Percentiles rank a stretch among this genome's conserved stretches.
Evolutionary conservation across 2,888 invertebrate genomes (phyloP).

Genomic region (Sympetrum striolatum): DNA sequence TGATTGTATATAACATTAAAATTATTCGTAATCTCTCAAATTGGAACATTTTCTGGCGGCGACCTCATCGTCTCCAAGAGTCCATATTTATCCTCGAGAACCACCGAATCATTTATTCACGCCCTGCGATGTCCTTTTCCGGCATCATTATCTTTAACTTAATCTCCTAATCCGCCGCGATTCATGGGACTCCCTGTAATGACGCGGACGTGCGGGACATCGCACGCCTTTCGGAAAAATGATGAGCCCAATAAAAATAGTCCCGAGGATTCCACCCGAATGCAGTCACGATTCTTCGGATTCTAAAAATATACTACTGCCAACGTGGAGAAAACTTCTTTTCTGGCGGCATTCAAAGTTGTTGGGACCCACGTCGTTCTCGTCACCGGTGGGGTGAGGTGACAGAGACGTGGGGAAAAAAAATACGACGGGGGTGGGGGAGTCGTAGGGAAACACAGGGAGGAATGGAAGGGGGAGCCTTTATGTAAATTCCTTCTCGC

Average conservation of each 20-base stretch:
- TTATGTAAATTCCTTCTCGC: slow-evolving; percentile 21
- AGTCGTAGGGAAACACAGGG: not conserved
- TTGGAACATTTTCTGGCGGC: too few relatives aligned
- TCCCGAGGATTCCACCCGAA: not conserved
- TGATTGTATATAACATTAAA: too few relatives aligned
- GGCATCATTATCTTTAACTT: not conserved
- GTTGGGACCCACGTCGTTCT: not conserved
- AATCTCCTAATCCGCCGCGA: not conserved
- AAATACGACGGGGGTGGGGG: not conserved
- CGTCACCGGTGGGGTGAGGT: not conserved
- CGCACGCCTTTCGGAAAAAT: not conserved
- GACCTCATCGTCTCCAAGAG: too few relatives aligned
- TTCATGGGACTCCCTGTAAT: not conserved
- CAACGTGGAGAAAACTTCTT: not conserved
- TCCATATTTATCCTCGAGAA: too few relatives aligned
- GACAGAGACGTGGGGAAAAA: not conserved
- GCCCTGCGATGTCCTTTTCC: too few relatives aligned
- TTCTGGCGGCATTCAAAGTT: not conserved
- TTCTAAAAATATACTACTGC: slow-evolving; percentile 11
- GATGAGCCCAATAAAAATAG: not conserved
- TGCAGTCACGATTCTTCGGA: not conserved
- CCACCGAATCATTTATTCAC: too few relatives aligned
- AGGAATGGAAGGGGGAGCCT: not conserved
- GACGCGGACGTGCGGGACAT: not conserved
- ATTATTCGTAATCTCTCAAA: too few relatives aligned